These are phyloP conservation scores for Aspiorhynchus laticeps DNA, from an alignment of 2,113 vertebrate genomes.

Conservation along the genomic window DNA sequence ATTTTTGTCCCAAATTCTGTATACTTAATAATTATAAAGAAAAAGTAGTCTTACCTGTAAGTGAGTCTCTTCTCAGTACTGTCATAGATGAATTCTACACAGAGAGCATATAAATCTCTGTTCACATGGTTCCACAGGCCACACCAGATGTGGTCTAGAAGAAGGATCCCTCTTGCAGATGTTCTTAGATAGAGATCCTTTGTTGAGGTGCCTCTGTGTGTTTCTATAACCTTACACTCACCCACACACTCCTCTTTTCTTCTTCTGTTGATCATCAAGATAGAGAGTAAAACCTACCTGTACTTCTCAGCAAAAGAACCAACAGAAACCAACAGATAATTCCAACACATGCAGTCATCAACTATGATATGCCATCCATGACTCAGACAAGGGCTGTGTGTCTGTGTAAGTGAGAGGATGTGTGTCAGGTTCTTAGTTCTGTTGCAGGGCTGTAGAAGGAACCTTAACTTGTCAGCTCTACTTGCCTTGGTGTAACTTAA, in stretches of 20 bases:
- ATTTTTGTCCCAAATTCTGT: not conserved
- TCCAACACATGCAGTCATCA: not conserved
- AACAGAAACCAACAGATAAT: not conserved
- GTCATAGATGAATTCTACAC: slow-evolving; percentile 13
- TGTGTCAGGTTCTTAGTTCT: slow-evolving; percentile 51
- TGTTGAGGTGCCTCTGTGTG: slow-evolving; percentile 12
- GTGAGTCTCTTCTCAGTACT: slow-evolving; percentile 49
- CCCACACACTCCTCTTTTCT: slow-evolving; percentile 22
- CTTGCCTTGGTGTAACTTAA: slow-evolving; percentile 77
- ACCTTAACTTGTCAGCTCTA: slow-evolving; percentile 61
- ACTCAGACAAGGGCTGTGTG: slow-evolving; percentile 38
- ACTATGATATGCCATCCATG: slow-evolving; percentile 29
- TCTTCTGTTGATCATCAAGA: slow-evolving; percentile 25
- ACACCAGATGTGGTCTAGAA: not conserved
- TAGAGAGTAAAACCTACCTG: not conserved
- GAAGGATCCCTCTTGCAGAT: not conserved
- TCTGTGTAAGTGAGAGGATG: slow-evolving; percentile 47
- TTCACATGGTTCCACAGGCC: slow-evolving; percentile 45
- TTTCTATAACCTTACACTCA: slow-evolving; percentile 14
- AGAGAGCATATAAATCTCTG: slow-evolving; percentile 14
- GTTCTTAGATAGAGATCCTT: slow-evolving; percentile 23
- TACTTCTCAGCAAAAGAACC: not conserved
- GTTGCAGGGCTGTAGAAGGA: slow-evolving; percentile 57
- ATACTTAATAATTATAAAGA: not conserved
- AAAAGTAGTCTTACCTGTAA: slow-evolving; percentile 35